phyloP scores from a whole-genome alignment of 1,140 invertebrate genomes.

The Cataglyphis hispanica region DNA sequence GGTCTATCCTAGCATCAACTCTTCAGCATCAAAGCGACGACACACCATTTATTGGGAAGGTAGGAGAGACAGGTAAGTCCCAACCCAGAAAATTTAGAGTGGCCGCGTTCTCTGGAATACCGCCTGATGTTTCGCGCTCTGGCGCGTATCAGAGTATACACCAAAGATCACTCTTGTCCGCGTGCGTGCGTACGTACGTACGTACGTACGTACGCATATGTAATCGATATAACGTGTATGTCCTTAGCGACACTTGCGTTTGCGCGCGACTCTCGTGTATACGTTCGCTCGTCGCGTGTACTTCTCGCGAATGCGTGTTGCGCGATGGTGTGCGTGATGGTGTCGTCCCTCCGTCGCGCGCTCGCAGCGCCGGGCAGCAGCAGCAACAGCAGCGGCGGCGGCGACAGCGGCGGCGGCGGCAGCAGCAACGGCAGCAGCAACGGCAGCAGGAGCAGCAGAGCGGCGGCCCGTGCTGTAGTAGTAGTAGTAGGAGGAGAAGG shows the following conservation, averaged over 20 bases:
- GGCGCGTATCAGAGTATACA: slow-evolving; percentile 4
- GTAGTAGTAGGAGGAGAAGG: slow-evolving; percentile 61
- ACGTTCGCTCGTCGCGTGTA: slow-evolving; percentile 45
- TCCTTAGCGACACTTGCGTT: slow-evolving; percentile 63
- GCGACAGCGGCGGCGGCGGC: neutral
- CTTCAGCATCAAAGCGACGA: neutral
- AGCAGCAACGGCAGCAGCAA: neutral
- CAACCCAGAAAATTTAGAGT: neutral
- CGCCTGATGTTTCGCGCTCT: neutral
- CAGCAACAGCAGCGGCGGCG: slow-evolving; percentile 33
- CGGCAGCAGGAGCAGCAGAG: slow-evolving; percentile 20
- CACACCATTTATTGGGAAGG: neutral
- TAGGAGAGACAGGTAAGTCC: neutral
- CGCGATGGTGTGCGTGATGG: slow-evolving; percentile 48
- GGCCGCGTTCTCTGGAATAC: neutral
- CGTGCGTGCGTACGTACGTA: slow-evolving; percentile 18
- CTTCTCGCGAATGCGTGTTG: slow-evolving; percentile 52
- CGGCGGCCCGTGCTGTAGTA: slow-evolving; percentile 46
- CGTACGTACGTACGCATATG: slow-evolving; percentile 54
- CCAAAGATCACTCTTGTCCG: neutral
- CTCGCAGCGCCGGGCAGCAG: slow-evolving; percentile 59
- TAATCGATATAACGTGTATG: slow-evolving; percentile 43
- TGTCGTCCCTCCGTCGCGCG: slow-evolving; percentile 54
- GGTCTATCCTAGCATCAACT: slow-evolving; percentile 10
- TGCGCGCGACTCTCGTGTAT: slow-evolving; percentile 50